Conservation (phyloP, 1,140 invertebrate species). For the Drosophila simulans region DNA sequence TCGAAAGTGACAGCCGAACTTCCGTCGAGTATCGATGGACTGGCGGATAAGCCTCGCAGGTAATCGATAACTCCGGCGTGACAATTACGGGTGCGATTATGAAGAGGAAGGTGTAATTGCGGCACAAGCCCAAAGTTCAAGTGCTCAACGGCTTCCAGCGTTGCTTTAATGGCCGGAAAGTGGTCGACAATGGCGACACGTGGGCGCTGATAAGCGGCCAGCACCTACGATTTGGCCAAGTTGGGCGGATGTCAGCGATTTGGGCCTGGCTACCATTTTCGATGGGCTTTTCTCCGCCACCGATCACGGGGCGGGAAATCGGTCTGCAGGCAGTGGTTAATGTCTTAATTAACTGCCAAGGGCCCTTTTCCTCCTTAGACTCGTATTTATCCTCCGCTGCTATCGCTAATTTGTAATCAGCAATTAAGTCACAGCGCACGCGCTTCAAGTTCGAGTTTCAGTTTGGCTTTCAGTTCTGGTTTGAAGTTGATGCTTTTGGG, state of each 20-base stretch:
- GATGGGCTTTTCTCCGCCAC: slow-evolving; percentile 1
- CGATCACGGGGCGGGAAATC: slow-evolving; percentile 39
- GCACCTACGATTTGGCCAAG: slow-evolving; percentile 22
- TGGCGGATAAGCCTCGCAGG: slow-evolving; percentile 38
- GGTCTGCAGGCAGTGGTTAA: slow-evolving; percentile 59
- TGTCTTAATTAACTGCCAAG: slow-evolving; percentile 82
- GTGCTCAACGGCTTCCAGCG: not conserved
- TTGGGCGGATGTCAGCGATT: slow-evolving; percentile 76
- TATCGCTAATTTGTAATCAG: slow-evolving; percentile 84
- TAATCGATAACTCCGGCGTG: slow-evolving; percentile 46
- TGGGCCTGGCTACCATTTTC: slow-evolving; percentile 47
- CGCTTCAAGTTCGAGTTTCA: slow-evolving; percentile 40
- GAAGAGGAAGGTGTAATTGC: slow-evolving; percentile 70
- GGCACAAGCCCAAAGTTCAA: slow-evolving; percentile 54
- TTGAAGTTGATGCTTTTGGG: slow-evolving; percentile 2
- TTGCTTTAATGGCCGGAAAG: slow-evolving; percentile 71
- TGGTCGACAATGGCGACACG: slow-evolving; percentile 68
- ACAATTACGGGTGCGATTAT: slow-evolving; percentile 43
- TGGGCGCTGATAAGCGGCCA: slow-evolving; percentile 71
- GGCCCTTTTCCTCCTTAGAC: slow-evolving; percentile 14
- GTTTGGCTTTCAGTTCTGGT: slow-evolving; percentile 26
- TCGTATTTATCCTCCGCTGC: slow-evolving; percentile 36
- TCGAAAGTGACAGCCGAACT: slow-evolving; percentile 73
- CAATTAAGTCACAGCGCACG: slow-evolving; percentile 77
- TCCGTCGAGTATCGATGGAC: slow-evolving; percentile 45